Conservation (phyloP, 2,888 invertebrate genomes). For the Tridacna crocea region DNA sequence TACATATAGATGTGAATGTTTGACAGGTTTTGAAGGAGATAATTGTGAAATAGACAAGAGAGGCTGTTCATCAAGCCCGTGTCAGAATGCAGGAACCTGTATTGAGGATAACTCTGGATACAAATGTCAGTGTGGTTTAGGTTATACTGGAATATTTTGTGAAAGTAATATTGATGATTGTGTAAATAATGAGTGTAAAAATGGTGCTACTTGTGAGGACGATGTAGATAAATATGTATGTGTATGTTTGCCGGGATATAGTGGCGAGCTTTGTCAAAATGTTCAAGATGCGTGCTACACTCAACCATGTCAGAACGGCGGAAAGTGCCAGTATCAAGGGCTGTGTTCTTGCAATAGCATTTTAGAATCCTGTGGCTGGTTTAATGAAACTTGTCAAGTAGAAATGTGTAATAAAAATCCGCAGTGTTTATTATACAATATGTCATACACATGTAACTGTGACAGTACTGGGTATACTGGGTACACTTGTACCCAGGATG, state of each 20-base stretch:
- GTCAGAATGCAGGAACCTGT: slow-evolving; percentile 95
- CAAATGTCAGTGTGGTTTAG: slow-evolving; percentile 63
- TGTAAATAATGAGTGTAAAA: slow-evolving; percentile 60
- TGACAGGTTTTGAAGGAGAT: slow-evolving; percentile 58
- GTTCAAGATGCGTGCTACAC: slow-evolving; percentile 72
- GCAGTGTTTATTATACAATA: slow-evolving; percentile 60
- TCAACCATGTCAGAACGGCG: slow-evolving; percentile 76
- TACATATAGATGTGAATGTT: slow-evolving; percentile 88
- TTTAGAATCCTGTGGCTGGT: slow-evolving; percentile 76
- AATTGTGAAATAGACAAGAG: slow-evolving; percentile 93
- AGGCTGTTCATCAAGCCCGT: slow-evolving; percentile 96
- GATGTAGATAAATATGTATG: slow-evolving; percentile 64
- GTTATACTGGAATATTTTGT: slow-evolving; percentile 67
- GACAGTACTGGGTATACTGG: slow-evolving; percentile 69
- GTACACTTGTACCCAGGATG: slow-evolving; percentile 66
- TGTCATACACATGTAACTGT: slow-evolving; percentile 74
- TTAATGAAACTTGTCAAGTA: slow-evolving; percentile 77
- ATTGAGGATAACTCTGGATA: slow-evolving; percentile 50
- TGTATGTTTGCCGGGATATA: slow-evolving; percentile 70
- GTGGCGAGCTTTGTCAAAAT: slow-evolving; percentile 66
- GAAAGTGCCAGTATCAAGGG: slow-evolving; percentile 74
- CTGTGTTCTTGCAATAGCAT: slow-evolving; percentile 76
- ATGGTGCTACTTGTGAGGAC: slow-evolving; percentile 70
- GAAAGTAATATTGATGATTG: slow-evolving; percentile 74
- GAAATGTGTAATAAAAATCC: slow-evolving; percentile 62